Base-by-base conservation (phyloP, 2,797 vertebrate species). In the Siniperca scherzeri region DNA sequence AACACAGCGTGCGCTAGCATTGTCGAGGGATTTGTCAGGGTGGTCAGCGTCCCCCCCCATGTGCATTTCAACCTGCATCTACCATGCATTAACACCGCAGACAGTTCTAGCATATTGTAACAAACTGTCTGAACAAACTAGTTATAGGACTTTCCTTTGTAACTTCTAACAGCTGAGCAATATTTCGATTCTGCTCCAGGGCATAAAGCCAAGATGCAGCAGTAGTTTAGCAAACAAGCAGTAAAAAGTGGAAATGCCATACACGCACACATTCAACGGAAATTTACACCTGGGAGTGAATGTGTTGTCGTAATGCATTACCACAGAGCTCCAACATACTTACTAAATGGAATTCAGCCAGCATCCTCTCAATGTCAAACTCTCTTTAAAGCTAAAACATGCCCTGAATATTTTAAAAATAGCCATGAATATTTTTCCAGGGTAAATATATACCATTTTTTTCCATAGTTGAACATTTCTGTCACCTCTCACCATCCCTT, bases 111-210 rank as follows among this genome's bases (percentile, higher is more conserved):
- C 50, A n/a, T 40, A 36, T 40, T 65, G 76, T 55, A 44, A 75
- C 62, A 67, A 77, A 75, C 71, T 57, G 56, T 83, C 84, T 66
- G 74, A 80, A 60, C 82, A 77, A 80, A 82, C 75, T 50, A 83
- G 44, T 78, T 40, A 16, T 40, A 71, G 61, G 55, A 75, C 87
- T 82, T 65, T 74, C 25, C 44, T 76, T 62, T 84, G 72, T 77
- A 85, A 77, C 74, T 78, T 86, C 68, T 25, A 81, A 85, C 80
- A 85, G 80, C 76, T 55, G 81, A 82, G 84, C 67, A 78, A 72
- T 66, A 74, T 75, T 84, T 76, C 72, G 78, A 88, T 76, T 82
- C 66, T 7, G 69, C 81, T 87, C 76, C 27, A 59, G 79, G 88
- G 84, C 74, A 44, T 0, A 6, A 7, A 72, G 82, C 80, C 83